Conservation (phyloP, 2,888 invertebrate genomes). For the Mythimna vitellina region DNA sequence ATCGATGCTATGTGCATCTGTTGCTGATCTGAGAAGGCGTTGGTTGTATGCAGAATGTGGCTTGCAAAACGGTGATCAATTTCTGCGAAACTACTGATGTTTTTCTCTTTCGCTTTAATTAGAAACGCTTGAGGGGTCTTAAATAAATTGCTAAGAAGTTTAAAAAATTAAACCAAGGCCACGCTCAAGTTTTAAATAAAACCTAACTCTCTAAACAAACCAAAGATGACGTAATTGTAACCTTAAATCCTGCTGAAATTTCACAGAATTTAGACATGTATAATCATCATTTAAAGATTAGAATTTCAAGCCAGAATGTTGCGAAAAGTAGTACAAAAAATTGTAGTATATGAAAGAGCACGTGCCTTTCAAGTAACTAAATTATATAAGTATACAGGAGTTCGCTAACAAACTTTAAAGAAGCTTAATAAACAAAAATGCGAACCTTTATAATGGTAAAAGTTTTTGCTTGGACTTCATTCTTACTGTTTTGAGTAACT, state of each 20-base stretch:
- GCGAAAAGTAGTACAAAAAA: neutral
- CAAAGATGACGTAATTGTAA: slow-evolving; percentile 14
- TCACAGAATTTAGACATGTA: neutral
- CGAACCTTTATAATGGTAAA: slow-evolving; percentile 26
- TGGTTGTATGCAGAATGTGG: slow-evolving; percentile 43
- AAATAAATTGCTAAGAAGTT: neutral
- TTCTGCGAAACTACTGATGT: slow-evolving; percentile 14
- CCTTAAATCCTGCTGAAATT: neutral
- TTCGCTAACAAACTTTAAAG: neutral
- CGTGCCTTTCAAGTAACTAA: slow-evolving; percentile 4
- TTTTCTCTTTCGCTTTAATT: neutral
- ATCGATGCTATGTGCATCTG: slow-evolving; percentile 64
- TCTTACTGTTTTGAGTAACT: slow-evolving; percentile 35
- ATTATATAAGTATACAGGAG: slow-evolving; percentile 1
- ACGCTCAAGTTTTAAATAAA: too few species aligned
- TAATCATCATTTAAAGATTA: neutral
- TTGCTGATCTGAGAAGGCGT: slow-evolving; percentile 50
- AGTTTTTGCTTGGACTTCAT: slow-evolving; percentile 31
- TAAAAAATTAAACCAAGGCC: neutral
- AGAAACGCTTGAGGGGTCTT: neutral
- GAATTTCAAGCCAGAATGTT: neutral
- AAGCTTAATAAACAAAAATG: slow-evolving; percentile 24
- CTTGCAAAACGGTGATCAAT: slow-evolving; percentile 51
- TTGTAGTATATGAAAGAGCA: neutral
- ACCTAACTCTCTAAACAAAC: neutral